Conservation (phyloP, 2,113 vertebrate genomes). For the Gasterosteus aculeatus region DNA sequence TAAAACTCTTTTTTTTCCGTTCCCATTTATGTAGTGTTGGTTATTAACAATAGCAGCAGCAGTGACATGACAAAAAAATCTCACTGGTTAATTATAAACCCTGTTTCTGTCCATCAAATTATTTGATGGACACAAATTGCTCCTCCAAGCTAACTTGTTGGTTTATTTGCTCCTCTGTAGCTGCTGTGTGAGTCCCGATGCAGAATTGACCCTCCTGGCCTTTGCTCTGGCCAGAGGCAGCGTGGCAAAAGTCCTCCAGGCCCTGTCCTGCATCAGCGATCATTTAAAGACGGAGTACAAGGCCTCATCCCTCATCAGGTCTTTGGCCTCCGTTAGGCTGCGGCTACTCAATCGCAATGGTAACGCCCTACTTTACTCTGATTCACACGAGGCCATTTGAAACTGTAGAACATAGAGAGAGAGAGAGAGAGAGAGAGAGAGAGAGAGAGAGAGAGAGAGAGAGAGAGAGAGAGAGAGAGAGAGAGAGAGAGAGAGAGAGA, state of each 20-base stretch:
- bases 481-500: too few relatives aligned
- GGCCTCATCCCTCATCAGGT: slow-evolving; percentile 87
- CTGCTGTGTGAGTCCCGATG: slow-evolving; percentile 90
- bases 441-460: too few relatives aligned
- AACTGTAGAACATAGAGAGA: neutral
- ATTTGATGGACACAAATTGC: neutral
- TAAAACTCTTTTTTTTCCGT: slow-evolving; percentile 3
- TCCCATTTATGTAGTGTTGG: slow-evolving; percentile 10
- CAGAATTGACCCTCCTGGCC: slow-evolving; percentile 92
- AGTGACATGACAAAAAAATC: neutral
- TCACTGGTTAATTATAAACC: neutral
- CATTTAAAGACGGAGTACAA: slow-evolving; percentile 87
- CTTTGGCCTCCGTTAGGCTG: slow-evolving; percentile 92
- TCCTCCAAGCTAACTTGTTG: neutral
- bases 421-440: too few relatives aligned
- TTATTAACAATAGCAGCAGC: neutral
- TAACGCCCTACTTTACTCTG: slow-evolving; percentile 67
- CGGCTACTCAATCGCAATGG: slow-evolving; percentile 93
- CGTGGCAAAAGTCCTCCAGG: slow-evolving; percentile 91
- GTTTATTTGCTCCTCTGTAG: slow-evolving; percentile 69
- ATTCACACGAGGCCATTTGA: slow-evolving; percentile 9
- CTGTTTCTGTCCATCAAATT: too few relatives aligned
- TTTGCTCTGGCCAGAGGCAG: slow-evolving; percentile 96
- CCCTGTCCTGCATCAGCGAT: slow-evolving; percentile 87
- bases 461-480: too few relatives aligned